Evolutionary conservation across 1,140 invertebrate genomes (phyloP).

Genomic region (Drosophila yakuba): DNA sequence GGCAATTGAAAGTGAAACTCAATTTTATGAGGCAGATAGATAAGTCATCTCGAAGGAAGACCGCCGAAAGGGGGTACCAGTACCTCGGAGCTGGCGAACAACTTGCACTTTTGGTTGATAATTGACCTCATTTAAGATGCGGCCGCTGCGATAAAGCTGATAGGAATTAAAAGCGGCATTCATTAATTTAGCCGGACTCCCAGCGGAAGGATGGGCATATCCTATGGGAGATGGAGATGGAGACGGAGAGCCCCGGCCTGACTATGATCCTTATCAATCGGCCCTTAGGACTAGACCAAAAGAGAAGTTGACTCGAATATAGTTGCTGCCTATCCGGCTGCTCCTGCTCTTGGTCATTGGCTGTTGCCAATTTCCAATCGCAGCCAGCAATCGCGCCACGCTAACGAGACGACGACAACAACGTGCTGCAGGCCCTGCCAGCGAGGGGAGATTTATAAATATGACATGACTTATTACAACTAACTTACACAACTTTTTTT

Average conservation of each 20-base stretch:
- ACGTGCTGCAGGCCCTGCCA: constrained; percentile 68
- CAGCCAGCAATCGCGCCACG: constrained; percentile 70
- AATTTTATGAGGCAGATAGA: constrained; percentile 63
- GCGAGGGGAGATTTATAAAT: constrained; percentile 50
- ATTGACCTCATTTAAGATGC: constrained; percentile 82
- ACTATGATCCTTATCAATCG: constrained; percentile 73
- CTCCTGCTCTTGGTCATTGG: constrained; percentile 47
- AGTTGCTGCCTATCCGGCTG: constrained; percentile 30
- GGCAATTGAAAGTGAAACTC: constrained; percentile 77
- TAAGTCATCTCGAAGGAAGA: constrained; percentile 20
- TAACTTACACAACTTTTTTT: not conserved
- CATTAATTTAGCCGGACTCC: constrained; percentile 70
- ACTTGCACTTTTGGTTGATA: constrained; percentile 80
- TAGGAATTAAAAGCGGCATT: constrained; percentile 82
- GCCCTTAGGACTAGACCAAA: constrained; percentile 80
- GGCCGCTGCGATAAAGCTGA: constrained; percentile 63
- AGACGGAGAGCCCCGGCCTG: constrained; percentile 30
- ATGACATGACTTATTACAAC: not conserved
- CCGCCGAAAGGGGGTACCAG: constrained; percentile 9
- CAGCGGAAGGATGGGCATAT: constrained; percentile 21
- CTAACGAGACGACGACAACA: constrained; percentile 81
- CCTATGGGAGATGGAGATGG: constrained; percentile 7
- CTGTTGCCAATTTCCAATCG: constrained; percentile 77
- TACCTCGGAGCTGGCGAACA: constrained; percentile 37
- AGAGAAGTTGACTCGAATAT: constrained; percentile 38